A percentile compares a stretch with the other conserved stretches of the same genome.
phyloP scores from a whole-genome alignment of 2,888 invertebrate genomes.

The Stictocephala bisonia region DNA sequence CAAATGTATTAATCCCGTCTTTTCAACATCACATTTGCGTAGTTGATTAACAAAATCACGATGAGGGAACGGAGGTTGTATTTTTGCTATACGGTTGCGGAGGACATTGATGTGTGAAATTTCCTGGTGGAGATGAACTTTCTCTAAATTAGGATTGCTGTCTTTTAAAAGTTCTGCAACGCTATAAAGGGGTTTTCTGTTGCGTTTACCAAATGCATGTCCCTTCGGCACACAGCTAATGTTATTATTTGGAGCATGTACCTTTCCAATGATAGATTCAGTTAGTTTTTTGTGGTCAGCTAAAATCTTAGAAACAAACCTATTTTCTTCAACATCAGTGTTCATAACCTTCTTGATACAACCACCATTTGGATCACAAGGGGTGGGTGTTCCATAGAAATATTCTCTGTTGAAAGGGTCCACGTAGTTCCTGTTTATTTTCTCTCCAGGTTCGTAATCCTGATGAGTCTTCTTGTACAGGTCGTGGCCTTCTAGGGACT shows the following conservation, averaged over 20 bases:
- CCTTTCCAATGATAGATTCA: constrained; percentile 40
- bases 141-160: constrained; percentile 64
- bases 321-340: constrained; percentile 53
- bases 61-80: constrained; percentile 58
- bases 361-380: constrained; percentile 48
- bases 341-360: constrained; percentile 56
- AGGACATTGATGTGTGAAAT: constrained; percentile 66
- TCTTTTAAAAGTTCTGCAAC: constrained; percentile 66
- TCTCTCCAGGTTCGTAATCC: constrained; percentile 66
- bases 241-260: constrained; percentile 64
- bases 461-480: constrained; percentile 67
- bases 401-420: constrained; percentile 40
- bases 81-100: constrained; percentile 64
- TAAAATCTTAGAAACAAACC: constrained; percentile 50
- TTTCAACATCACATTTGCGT: constrained; percentile 60
- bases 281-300: constrained; percentile 22
- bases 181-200: constrained; percentile 64
- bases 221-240: constrained; percentile 66
- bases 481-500: constrained; percentile 64
- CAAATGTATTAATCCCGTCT: background rate
- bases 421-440: constrained; percentile 63
- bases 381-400: constrained; percentile 51
- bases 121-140: constrained; percentile 66
- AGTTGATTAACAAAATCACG: constrained; percentile 60
- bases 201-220: constrained; percentile 66